Evolutionary conservation across 2,113 vertebrate species (phyloP), one percentile per base, ranked within the genome.

Genomic region (Larimichthys crocea): DNA sequence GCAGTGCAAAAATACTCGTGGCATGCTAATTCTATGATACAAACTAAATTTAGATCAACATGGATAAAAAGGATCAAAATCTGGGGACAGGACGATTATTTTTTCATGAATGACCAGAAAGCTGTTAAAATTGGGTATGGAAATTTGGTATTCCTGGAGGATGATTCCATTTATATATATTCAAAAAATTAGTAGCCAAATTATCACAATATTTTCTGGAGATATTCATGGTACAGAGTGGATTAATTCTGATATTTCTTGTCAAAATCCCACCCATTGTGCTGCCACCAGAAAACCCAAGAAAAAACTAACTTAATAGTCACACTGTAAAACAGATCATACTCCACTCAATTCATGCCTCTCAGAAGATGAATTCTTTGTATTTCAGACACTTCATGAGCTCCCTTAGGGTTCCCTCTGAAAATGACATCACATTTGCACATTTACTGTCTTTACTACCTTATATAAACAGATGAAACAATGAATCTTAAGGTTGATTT

Each of bases 1-100:
- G 35, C 66, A 31, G 22, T 10, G n/a, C 16, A 74, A 71, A 81
- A 57, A 35, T 1, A 74, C 31, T 59, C 10, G 5, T 19, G 70
- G 68, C 63, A 59, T 31, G 46, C 16, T 42, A 46, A 66, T 42
- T 66, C 40, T 61, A 26, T 3, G 4, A 44, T 44, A 67, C 46
- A 76, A 22, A 44, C 5, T 24, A 8, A 44, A 68, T 57, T 63
- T 29, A 60, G 12, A 31, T 17, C 5, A 65, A 55, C 10, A 35
- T 26, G 3, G 24, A 52, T 55, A 0, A 20, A 19, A 62, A 57
- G 3, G 24, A 52, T 55, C 0, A 20, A 17, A 62, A 57, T 10
- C 3, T 12, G 4, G 29, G 50, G 8, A 49, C 40, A n/a, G 49
- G 40, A 69, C 3, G 40, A n/a, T 3, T 26, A 15, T 35, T 35